A percentile compares a stretch with the other conserved stretches of the same genome.
These are phyloP conservation scores for Scolopax rusticola DNA, from an alignment of 2,797 vertebrate genomes.

Conservation along the genomic window DNA sequence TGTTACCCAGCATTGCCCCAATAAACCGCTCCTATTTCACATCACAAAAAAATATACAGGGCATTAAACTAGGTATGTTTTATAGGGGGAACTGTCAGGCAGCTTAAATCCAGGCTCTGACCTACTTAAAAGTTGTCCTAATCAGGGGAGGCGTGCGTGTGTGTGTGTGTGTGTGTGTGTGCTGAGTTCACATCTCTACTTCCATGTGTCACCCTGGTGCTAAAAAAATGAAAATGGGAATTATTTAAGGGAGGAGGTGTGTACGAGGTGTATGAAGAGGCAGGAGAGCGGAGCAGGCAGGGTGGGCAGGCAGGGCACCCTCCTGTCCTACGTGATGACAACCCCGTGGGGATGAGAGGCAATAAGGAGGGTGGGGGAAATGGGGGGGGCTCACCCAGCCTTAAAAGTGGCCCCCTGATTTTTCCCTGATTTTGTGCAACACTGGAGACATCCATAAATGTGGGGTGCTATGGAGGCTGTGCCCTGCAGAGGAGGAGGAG, in stretches of 20 bases:
- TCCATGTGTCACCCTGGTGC: slow-evolving; percentile 15
- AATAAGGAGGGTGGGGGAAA: neutral
- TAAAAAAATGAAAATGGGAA: neutral
- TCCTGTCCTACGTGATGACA: neutral
- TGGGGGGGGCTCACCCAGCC: neutral
- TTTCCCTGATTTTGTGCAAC: neutral
- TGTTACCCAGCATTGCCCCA: slow-evolving; percentile 47
- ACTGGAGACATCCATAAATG: neutral
- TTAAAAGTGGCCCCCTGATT: neutral
- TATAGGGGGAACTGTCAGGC: slow-evolving; percentile 57
- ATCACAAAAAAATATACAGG: slow-evolving; percentile 46
- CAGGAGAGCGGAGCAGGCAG: neutral
- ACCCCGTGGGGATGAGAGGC: fast-evolving
- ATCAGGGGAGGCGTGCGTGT: slow-evolving; percentile 44
- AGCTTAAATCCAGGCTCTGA: slow-evolving; percentile 49
- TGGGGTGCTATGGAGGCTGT: fast-evolving
- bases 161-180: slow-evolving; percentile 23
- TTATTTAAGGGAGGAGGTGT: neutral
- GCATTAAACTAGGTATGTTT: slow-evolving; percentile 49
- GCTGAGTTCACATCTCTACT: slow-evolving; percentile 44
- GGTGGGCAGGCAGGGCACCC: neutral
- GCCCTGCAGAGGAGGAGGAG: neutral
- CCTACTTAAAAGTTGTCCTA: slow-evolving; percentile 69
- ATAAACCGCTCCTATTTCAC: slow-evolving; percentile 43
- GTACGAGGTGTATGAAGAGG: fast-evolving